Evolutionary conservation across 2,113 vertebrate genomes (phyloP).

Genomic region (Aspidoscelis tigris): DNA sequence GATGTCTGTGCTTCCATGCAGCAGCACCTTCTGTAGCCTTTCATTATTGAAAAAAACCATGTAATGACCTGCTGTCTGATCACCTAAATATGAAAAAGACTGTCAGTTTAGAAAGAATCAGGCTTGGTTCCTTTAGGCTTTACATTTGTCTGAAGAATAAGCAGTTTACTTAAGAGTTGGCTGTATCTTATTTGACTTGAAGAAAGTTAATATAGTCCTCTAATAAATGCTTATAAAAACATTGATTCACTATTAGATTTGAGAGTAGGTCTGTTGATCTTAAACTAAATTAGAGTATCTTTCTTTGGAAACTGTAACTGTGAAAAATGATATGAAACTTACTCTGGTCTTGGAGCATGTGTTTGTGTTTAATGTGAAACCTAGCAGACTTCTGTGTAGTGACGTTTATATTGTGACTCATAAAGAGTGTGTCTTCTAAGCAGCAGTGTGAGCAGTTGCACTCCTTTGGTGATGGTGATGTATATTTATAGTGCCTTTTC

Average conservation of each 20-base stretch:
- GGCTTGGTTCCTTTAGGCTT: not conserved
- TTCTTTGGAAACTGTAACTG: no score
- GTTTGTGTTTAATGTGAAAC: no score
- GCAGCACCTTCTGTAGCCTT: not conserved
- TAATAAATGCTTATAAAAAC: not conserved
- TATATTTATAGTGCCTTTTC: not conserved
- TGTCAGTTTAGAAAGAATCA: not conserved
- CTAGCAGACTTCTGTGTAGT: no score
- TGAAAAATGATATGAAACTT: no score
- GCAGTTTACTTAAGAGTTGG: not conserved
- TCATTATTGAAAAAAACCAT: not conserved
- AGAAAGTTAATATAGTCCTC: not conserved
- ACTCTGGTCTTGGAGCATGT: no score
- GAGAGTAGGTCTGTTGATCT: no score
- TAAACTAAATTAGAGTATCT: no score
- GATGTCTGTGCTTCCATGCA: not conserved
- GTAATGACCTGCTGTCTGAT: not conserved
- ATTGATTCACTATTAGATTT: no score
- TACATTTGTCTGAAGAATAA: conserved; percentile 5
- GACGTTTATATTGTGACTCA: no score
- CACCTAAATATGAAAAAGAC: not conserved
- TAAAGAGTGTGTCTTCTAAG: not conserved
- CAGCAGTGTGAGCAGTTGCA: not conserved
- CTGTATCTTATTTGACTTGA: conserved; percentile 3
- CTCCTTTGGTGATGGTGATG: not conserved